Conservation (phyloP, 2,113 vertebrate species). For the Xenopus laevis region DNA sequence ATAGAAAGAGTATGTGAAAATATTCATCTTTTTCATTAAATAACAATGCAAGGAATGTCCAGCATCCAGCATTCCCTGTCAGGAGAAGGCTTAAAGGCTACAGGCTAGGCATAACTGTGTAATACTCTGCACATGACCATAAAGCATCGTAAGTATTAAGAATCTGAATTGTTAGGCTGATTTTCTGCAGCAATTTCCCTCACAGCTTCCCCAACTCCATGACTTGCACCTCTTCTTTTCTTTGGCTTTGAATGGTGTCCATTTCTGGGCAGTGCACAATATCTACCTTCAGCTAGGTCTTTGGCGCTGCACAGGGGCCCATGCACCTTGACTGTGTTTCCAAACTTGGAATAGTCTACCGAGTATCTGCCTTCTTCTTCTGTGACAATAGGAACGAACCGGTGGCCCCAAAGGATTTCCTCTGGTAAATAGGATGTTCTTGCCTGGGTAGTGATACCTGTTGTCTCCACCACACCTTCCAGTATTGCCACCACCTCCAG, state of each 20-base stretch:
- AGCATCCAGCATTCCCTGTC: too few species aligned
- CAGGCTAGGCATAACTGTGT: not conserved
- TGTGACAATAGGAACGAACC: conserved; percentile 75
- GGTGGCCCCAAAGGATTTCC: conserved; percentile 76
- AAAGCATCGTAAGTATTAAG: not conserved
- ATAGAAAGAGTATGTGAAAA: too few species aligned
- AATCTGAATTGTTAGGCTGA: conserved; percentile 23
- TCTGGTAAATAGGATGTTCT: conserved; percentile 75
- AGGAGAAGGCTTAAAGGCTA: too few species aligned
- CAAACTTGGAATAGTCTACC: conserved; percentile 80
- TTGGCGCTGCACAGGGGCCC: conserved; percentile 70
- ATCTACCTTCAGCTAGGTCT: conserved; percentile 61
- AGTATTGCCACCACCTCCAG: conserved; percentile 75
- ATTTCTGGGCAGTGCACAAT: not conserved
- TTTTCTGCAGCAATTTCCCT: conserved; percentile 4
- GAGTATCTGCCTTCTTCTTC: conserved; percentile 75
- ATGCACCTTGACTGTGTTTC: conserved; percentile 67
- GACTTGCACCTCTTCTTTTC: conserved; percentile 23
- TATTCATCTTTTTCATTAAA: too few species aligned
- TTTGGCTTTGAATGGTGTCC: not conserved
- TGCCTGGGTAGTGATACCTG: conserved; percentile 77
- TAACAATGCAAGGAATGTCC: too few species aligned
- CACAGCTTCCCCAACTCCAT: not conserved
- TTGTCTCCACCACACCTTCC: conserved; percentile 79
- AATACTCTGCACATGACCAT: not conserved